These are phyloP conservation scores for Nasalis larvatus DNA, from an alignment of 2,113 vertebrate species.

Conservation along the genomic window DNA sequence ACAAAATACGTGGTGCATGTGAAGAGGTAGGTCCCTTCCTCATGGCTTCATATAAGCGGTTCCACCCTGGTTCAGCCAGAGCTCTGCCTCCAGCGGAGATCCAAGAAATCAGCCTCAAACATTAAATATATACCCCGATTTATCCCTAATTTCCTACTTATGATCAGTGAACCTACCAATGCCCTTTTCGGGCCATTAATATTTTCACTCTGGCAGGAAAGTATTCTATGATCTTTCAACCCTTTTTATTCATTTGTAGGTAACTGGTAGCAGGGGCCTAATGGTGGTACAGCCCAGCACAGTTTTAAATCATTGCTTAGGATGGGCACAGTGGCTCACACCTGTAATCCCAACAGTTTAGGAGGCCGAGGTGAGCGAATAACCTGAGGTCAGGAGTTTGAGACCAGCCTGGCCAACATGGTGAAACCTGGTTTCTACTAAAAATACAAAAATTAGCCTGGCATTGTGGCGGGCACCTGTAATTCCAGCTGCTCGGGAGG, in stretches of 20 bases:
- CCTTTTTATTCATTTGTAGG: neutral
- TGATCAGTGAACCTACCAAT: neutral
- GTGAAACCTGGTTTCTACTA: too few relatives aligned
- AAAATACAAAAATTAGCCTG: too few relatives aligned
- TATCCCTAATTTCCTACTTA: neutral
- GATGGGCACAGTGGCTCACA: too few relatives aligned
- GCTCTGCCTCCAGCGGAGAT: neutral
- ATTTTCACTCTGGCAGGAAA: neutral
- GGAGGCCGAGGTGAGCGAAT: too few relatives aligned
- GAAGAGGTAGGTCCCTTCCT: slow-evolving; percentile 75
- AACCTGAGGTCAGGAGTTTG: too few relatives aligned
- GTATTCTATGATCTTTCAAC: neutral
- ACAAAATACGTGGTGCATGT: slow-evolving; percentile 77
- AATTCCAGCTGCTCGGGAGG: too few relatives aligned
- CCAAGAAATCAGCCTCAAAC: neutral
- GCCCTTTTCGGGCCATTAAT: neutral
- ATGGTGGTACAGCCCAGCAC: neutral
- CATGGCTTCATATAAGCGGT: neutral
- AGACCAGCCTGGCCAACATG: too few relatives aligned
- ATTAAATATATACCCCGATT: neutral
- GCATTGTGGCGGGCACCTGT: too few relatives aligned
- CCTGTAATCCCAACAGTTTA: too few relatives aligned
- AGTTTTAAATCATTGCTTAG: neutral
- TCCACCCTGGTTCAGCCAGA: neutral
- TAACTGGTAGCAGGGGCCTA: neutral